phyloP scores from a whole-genome alignment of 2,888 invertebrate genomes.

The Helobdella robusta region DNA sequence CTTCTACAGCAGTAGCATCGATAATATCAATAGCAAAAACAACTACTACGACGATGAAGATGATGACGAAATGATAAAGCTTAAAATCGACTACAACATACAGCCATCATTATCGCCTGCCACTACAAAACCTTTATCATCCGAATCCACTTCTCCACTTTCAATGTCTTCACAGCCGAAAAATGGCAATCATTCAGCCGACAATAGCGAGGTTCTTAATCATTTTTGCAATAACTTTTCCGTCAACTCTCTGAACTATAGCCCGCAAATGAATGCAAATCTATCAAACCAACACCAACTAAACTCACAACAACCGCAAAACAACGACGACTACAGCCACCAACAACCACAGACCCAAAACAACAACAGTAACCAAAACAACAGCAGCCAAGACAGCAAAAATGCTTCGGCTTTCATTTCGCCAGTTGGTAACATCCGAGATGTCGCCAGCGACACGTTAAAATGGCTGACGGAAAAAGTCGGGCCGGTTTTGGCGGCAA shows the following conservation, averaged over 20 bases:
- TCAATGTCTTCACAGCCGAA: background rate
- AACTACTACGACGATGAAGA: background rate
- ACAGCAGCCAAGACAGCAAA: no score
- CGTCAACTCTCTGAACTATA: no score
- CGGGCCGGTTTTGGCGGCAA: conserved; percentile 84
- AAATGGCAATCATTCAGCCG: no score
- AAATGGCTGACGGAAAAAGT: conserved; percentile 85
- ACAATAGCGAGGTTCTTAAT: no score
- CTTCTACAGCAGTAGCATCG: no score
- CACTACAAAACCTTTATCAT: background rate
- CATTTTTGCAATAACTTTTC: no score
- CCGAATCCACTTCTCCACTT: background rate
- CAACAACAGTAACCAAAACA: background rate
- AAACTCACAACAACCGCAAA: no score
- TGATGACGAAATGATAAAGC: background rate
- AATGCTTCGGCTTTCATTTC: no score
- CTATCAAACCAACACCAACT: no score
- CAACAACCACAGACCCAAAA: background rate
- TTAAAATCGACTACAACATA: background rate
- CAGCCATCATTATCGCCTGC: no score
- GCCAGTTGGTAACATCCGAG: no score
- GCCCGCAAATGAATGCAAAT: no score
- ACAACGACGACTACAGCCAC: background rate
- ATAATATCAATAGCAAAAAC: background rate
- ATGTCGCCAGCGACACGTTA: conserved; percentile 46